Base-by-base conservation (phyloP, 2,113 vertebrate genomes). In the Catagonus wagneri region DNA sequence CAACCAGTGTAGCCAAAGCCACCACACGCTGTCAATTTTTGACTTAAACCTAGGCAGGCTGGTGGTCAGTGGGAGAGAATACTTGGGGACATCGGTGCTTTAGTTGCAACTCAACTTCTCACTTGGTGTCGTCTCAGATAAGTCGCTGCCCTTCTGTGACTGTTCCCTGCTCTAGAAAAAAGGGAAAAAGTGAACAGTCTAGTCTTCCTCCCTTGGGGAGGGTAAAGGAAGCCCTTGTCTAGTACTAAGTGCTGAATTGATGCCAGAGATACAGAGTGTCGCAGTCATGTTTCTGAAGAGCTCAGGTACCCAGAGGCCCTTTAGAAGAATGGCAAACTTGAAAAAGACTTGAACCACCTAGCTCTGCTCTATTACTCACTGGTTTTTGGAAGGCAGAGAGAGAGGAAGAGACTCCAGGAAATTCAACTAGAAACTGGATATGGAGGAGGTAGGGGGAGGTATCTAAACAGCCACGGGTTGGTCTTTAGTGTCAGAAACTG, bases 121-220 rank as follows among this genome's bases (percentile, higher is more conserved):
- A 80, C 29, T 84, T 90, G 10, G 4, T 87, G 36, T 83, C 76
- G 54, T 17, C 66, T 80, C 58, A 23, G 66, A 39, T 6, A 76
- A 89, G 29, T 80, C 75, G 83, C 72, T 68, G n/a, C 36, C 36
- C 39, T 86, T 90, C 79, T 92, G 63, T 76, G 27, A 72, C 74
- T 69, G 22, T 44, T 84, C 90, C 60, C 65, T 96, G 11, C 88
- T 93, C 54, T 54, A 27, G 76, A 58, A 83, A 94, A 94, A 80
- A n/a, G n/a, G 13, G 75, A 1, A 63, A 14, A 87, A 81, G 23
- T 56, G 56, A 93, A 83, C 6, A 89, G 56, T 20, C 29, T 69
- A 72, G 39, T 2, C 63, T 39, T 25, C 25, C 25, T 91, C 60
- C 89, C 54, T 89, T 14, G 16, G 17, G 32, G 22, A 83, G 17